Percentiles rank a stretch among this genome's conserved stretches.
phyloP scores from a whole-genome alignment of 37 sponge, comb jelly and placozoan species.

The Chondrilla cf. caribensis region DNA sequence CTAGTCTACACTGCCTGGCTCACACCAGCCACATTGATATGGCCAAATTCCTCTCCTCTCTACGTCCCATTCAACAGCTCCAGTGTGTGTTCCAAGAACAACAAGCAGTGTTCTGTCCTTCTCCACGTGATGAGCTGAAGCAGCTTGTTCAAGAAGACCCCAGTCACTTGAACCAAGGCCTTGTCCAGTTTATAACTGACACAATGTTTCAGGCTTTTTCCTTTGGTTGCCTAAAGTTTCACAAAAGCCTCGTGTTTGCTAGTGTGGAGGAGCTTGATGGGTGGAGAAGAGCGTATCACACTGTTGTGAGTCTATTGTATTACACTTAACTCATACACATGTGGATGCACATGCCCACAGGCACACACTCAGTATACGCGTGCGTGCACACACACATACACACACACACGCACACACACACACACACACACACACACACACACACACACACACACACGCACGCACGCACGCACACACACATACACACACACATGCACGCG shows the following conservation, averaged over 20 bases:
- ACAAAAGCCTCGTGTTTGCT: neutral
- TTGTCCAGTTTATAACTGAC: constrained; percentile 45
- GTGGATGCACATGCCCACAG: too few species aligned
- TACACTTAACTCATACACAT: too few species aligned
- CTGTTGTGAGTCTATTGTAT: constrained; percentile 26
- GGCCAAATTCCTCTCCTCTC: constrained; percentile 54
- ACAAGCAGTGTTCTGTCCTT: neutral
- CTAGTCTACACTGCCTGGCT: constrained; percentile 47
- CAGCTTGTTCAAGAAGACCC: neutral
- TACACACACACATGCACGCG: too few species aligned
- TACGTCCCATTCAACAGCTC: constrained; percentile 53
- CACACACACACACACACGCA: too few species aligned
- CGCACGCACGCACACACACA: too few species aligned
- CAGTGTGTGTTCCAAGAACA: neutral
- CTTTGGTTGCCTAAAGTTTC: constrained; percentile 6
- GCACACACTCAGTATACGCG: too few species aligned
- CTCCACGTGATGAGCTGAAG: neutral
- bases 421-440: too few species aligned
- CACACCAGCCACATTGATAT: constrained; percentile 64
- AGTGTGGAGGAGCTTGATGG: constrained; percentile 24
- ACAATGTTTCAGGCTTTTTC: constrained; percentile 60
- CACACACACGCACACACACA: too few species aligned
- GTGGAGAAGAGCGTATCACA: constrained; percentile 60
- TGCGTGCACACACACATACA: too few species aligned
- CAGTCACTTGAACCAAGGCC: constrained; percentile 22